Evolutionary conservation across 1,140 invertebrate species (phyloP), one percentile per base, ranked within the genome.

Genomic region (Arion vulgaris): DNA sequence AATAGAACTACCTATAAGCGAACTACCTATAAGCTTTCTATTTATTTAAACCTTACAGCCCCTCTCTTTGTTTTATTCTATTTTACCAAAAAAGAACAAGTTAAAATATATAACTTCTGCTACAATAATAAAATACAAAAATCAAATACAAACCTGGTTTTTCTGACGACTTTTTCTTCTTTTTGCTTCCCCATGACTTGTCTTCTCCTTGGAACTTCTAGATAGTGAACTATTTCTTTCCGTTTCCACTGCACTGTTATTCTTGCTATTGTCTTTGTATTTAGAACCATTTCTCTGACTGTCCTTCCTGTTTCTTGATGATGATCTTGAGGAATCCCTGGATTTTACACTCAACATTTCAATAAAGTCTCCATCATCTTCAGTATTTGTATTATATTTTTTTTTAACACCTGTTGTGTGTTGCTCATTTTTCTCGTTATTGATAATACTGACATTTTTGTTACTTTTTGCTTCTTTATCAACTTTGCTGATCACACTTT

Each of bases 331-430:
- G 11, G 84, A 53, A 77, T 38, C 26, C 1, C 34, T 49, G 38
- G 80, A 66, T 62, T 74, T 57, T 76, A 74, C 81, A 68, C 72
- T 81, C 41, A 81, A 62, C 80, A 76, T 71, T 51, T 66, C 82
- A 34, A 53, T 38, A 76, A 26, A 45, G 23, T 36, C 81, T 19
- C 69, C 62, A 73, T 82, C 73, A 19, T 72, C 34, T 32, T 69
- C 74, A n/a, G 69, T 51, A 66, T 74, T 77, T 34, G 23, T 51
- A 15, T 80, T 73, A 53, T 51, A 38, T 53, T 78, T 80, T 66
- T 84, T 57, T 75, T 51, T 38, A 53, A 4, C 13, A 36, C 53
- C 85, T 72, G 74, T 49, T 41, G 19, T 15, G 66, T 34, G 62
- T 0, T n/a, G 15, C 9, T 19, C 2, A 36, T 1, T 38, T 38